Evolutionary conservation across 2,888 invertebrate species (phyloP), one percentile per base, ranked within the genome.

Genomic region (Caenorhabditis parvicauda): DNA sequence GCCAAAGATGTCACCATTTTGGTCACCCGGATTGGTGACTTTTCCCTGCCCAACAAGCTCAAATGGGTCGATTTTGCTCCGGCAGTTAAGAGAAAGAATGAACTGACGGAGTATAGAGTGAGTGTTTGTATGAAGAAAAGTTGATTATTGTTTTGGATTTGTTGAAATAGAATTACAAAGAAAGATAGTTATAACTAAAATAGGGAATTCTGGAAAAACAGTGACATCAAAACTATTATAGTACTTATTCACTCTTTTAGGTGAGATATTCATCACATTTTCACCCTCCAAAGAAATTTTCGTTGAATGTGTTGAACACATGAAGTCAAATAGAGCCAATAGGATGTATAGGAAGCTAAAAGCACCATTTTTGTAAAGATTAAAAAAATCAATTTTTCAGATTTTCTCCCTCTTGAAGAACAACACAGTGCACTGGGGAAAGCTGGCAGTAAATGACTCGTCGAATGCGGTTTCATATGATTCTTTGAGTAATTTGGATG

Each of bases 1-100:
- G 47, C 66, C 9, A 68, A 70, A 43, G 80, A 80, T 52, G 74
- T 80, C 9, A 74, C 79, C 0, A 59, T 75, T 37, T 48, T 72
- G n/a, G 59, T 81, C 12, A 60, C 74, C 3, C 54, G 80, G 28
- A 90, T 91, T 1, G 87, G 86, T 51, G 88, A 87, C 56, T 70
- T 64, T 48, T 51, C 62, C 4, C 55, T 64, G 5, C 50, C 57
- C 1, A 64, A 64, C 29, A 75, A 75, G 49, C 58, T 77, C 47
- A 79, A 80, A 47, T 80, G 79, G 77, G 59, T 76, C 28, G 76
- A 78, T 35, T 70, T 77, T 6, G 59, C 71, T 19, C 54, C 53
- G 14, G 37, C 61, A 2, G 46, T 54, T 7, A 58, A 67, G 38
- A 57, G 29, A 1, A 52, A 64, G 7, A 56, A 44, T 9, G 50